Base-by-base conservation (phyloP, 2,888 invertebrate genomes). In the Aphidius colemani region DNA sequence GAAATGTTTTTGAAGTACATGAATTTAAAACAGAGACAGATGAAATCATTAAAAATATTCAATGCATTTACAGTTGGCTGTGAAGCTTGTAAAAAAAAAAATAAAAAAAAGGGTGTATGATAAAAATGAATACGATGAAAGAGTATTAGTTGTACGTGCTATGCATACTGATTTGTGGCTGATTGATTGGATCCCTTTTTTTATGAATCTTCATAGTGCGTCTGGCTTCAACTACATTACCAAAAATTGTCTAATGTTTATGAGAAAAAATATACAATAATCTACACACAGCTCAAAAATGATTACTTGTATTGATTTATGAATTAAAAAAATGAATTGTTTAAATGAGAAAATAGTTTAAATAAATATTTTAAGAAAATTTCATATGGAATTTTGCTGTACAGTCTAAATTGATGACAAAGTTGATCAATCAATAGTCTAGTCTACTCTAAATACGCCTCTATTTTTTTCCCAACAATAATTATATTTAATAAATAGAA, bases 101-200 rank as follows among this genome's bases (percentile, higher is more conserved):
- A 51, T 45, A 50, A 51, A 55, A 43, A 64, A 48, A 13, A 43
- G 41, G 55, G 49, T 65, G 41, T 49, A 39, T 59, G 45, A 56
- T 49, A 45, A 65, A 77, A 81, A 81, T 80, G 82, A 81, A 82
- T 81, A 80, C 78, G 81, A 82, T 81, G 81, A 80, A 81, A 82
- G 81, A 81, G 81, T 81, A 82, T 82, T 82, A 82, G 78, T 75
- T 73, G 78, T 75, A 81, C 81, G 81, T 82, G 82, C 78, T 76
- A 77, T 80, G 81, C 81, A 81, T 81, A 81, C 81, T 81, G 81
- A 82, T 81, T 82, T 79, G 75, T 71, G 79, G 80, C 81, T 80
- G 80, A 81, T 80, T 81, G 81, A 81, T 81, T 78, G 81, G 78
- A 76, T 74, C 81, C 78, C 79, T 78, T 80, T 76, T 74, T 75